A percentile compares a stretch with the other conserved stretches of the same genome.
Conservation (phyloP, 2,888 invertebrate genomes). For the Lasius platythorax region DNA sequence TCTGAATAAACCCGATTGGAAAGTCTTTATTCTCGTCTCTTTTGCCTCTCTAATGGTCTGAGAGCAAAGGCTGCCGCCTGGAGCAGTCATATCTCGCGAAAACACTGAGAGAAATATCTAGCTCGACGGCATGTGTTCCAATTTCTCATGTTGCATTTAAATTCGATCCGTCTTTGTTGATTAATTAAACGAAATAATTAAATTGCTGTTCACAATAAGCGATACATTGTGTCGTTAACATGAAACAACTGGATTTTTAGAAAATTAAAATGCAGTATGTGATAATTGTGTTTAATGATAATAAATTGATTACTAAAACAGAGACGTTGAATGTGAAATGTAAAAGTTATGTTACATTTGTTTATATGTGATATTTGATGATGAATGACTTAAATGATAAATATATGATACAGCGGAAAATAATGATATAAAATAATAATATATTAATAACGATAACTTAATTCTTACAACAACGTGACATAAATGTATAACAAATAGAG, state of each 20-base stretch:
- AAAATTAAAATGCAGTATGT: background rate
- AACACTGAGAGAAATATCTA: conserved; percentile 10
- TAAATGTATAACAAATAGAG: too few relatives aligned
- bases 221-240: background rate
- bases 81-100: conserved; percentile 40
- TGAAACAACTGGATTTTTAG: background rate
- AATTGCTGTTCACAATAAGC: background rate
- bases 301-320: background rate
- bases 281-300: background rate
- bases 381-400: background rate
- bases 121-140: background rate
- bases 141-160: background rate
- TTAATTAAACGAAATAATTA: background rate
- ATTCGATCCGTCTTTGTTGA: conserved; percentile 1
- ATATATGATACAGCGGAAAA: background rate
- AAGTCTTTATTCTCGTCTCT: conserved; percentile 41
- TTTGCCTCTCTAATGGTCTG: conserved; percentile 44
- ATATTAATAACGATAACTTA: too few relatives aligned
- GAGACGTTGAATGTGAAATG: background rate
- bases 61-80: conserved; percentile 11
- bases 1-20: conserved; percentile 42
- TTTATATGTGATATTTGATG: background rate
- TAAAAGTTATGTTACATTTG: conserved; percentile 1
- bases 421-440: too few relatives aligned
- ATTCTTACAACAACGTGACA: too few relatives aligned